Conservation (phyloP, 2,797 vertebrate genomes). For the Microtus agrestis region DNA sequence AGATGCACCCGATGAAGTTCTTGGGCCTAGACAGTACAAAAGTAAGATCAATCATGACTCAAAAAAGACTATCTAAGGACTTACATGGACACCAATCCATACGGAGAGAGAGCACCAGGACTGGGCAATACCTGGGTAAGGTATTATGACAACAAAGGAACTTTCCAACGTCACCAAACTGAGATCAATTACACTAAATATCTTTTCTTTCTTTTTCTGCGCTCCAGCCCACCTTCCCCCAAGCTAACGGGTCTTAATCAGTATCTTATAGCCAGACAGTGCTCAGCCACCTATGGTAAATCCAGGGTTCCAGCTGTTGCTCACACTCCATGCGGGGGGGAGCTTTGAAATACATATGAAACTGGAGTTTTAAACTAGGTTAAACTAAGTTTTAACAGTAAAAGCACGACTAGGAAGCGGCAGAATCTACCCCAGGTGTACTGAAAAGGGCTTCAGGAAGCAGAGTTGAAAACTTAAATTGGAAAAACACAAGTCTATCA, state of each 20-base stretch:
- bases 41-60: background rate
- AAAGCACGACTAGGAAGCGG: slow-evolving; percentile 13
- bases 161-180: background rate
- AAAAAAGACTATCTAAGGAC: background rate
- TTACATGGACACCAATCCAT: background rate
- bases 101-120: background rate
- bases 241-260: background rate
- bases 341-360: background rate
- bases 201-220: background rate
- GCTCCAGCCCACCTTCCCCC: background rate
- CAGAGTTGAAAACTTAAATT: background rate
- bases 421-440: background rate
- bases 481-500: background rate
- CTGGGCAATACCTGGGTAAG: background rate
- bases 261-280: background rate
- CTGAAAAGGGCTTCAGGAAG: background rate
- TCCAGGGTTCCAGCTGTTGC: background rate
- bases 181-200: background rate
- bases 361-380: background rate
- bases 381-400: background rate
- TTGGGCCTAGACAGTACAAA: background rate
- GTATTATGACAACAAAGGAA: background rate
- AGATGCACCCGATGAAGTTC: background rate
- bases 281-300: background rate
- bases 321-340: too few relatives aligned